These are phyloP conservation scores for Willowsia nigromaculata DNA, from an alignment of 2,888 invertebrate species.

Conservation along the genomic window DNA sequence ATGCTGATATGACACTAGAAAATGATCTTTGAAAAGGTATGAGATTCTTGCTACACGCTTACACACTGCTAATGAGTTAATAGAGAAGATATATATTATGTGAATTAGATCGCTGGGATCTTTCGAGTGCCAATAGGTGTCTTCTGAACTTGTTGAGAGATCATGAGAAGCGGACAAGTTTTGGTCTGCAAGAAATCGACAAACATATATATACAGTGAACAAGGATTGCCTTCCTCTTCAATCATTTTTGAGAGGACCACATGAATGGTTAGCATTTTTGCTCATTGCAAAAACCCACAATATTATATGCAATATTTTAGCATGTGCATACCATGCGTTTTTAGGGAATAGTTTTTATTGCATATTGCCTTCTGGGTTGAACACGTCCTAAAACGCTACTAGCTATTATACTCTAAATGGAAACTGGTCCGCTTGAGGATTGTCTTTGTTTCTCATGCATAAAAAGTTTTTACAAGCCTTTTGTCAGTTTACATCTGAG, in stretches of 20 bases:
- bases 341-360: not conserved
- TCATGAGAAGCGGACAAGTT: too few relatives aligned
- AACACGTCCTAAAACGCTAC: not conserved
- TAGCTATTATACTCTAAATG: not conserved
- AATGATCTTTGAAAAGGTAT: too few relatives aligned
- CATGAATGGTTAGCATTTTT: not conserved
- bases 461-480: not conserved
- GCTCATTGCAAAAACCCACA: too few relatives aligned
- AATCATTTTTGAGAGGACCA: not conserved
- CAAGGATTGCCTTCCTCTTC: not conserved
- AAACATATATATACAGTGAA: too few relatives aligned
- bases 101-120: too few relatives aligned
- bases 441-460: slow-evolving; percentile 19
- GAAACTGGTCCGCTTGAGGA: slow-evolving; percentile 39
- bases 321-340: slow-evolving; percentile 12
- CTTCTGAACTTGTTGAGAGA: too few relatives aligned
- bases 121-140: too few relatives aligned
- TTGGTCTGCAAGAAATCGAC: too few relatives aligned
- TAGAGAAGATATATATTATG: too few relatives aligned
- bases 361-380: not conserved
- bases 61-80: too few relatives aligned
- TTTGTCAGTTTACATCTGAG: not conserved
- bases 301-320: not conserved
- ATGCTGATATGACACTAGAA: too few relatives aligned
- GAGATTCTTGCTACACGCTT: too few relatives aligned